Base-by-base conservation (phyloP, 92 coral and sea anemone species). In the Porites rus region DNA sequence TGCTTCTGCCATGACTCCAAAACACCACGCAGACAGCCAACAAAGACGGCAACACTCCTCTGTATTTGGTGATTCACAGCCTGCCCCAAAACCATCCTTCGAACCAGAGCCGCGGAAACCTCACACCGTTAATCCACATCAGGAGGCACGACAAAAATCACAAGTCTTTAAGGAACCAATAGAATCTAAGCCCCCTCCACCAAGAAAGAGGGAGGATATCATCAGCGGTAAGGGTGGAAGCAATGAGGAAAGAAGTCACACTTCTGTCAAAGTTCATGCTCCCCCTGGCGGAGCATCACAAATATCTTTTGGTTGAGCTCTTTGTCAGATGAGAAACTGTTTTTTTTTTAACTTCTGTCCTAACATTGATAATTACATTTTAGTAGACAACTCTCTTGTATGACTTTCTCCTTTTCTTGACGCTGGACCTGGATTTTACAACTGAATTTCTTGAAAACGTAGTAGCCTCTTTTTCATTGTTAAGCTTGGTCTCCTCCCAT, bases 271-370 rank as follows among this genome's bases (percentile, higher is more conserved):
- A 19, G 93, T 95, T 20, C 74, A 28, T n/a, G 95, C 94, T 16
- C 97, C 99, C 6, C 99, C 99, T 24, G 99, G 99, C 79, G 99
- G 99, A 0, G 92, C 73, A 70, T 95, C 98, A 0, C 92, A 93
- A 76, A 97, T 97, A 78, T 75, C 92, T 18, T 92, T 97, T 81
- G 99, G 99, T 62, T 97, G 75, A 93, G 84, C 56, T 28, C 14
- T 63, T 65, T 46, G 20, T 24, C 22, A 11, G 16, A 16, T 10
- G 24, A 65, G 50, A 69, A 18, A 60, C 65, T 51, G 20, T 11
- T 56, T 83, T 72, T 83, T 83, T 72, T 83, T 73, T 62, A 83
- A 31, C 46, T 31, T 38, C 38, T 14, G 20, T 68, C 69, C 43
- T 81, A 69, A 56, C 59, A 52, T 60, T 70, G 77, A 31, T 70